Evolutionary conservation across 2,888 invertebrate genomes (phyloP).

Genomic region (Ochropleura plecta): DNA sequence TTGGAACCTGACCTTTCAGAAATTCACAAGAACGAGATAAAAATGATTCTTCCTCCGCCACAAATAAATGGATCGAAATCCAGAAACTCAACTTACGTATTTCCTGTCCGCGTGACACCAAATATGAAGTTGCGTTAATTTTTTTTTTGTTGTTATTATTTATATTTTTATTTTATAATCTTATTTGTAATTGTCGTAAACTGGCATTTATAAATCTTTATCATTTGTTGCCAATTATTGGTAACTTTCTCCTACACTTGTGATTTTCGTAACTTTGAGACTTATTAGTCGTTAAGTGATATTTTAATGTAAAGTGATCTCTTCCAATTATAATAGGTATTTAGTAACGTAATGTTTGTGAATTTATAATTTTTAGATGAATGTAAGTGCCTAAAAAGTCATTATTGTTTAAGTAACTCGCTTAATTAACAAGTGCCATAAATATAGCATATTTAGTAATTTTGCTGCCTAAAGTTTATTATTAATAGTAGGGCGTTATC

Average conservation of each 20-base stretch:
- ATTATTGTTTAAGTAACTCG: too few relatives aligned
- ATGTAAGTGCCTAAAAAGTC: too few relatives aligned
- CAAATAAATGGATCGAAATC: conserved; percentile 3
- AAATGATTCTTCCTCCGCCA: conserved; percentile 6
- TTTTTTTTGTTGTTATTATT: conserved; percentile 7
- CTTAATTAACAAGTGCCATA: too few relatives aligned
- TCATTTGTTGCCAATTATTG: conserved; percentile 4
- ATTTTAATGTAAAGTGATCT: not conserved
- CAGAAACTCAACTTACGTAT: not conserved
- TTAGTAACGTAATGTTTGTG: conserved; percentile 1
- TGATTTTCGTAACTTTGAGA: conserved; percentile 1
- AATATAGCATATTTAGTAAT: too few relatives aligned
- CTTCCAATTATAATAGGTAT: not conserved
- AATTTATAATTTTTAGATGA: conserved; percentile 1
- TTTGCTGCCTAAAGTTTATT: too few relatives aligned
- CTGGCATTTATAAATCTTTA: not conserved
- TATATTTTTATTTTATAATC: not conserved
- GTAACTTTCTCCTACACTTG: too few relatives aligned
- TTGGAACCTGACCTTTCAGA: conserved; percentile 12
- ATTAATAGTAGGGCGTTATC: too few relatives aligned
- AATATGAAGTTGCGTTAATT: not conserved
- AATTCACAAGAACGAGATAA: conserved; percentile 9
- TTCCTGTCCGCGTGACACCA: not conserved
- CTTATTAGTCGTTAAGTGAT: conserved; percentile 2
- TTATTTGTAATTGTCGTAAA: not conserved